Conservation (phyloP, 2,113 vertebrate genomes). For the Chloebia gouldiae region DNA sequence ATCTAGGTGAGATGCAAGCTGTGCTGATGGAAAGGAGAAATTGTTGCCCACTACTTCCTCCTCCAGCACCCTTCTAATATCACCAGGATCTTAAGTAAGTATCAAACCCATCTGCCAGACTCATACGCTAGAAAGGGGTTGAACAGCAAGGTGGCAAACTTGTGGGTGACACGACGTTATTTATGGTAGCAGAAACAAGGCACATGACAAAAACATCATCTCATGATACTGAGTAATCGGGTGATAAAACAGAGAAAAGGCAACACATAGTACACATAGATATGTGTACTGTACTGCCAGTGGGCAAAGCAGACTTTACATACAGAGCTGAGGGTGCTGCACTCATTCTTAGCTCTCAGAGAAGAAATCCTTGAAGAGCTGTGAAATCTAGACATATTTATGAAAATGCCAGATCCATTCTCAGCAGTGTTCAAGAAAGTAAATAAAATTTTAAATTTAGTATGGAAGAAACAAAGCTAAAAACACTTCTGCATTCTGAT, state of each 20-base stretch:
- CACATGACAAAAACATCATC: neutral
- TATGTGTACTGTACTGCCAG: neutral
- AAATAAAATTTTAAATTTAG: neutral
- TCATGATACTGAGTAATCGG: constrained; percentile 17
- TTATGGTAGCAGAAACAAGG: constrained; percentile 5
- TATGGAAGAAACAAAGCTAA: neutral
- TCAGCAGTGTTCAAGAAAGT: neutral
- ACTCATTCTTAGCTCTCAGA: neutral
- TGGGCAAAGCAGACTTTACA: neutral
- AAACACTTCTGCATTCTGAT: neutral
- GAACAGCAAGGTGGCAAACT: constrained; percentile 11
- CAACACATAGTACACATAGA: neutral
- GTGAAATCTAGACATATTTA: neutral
- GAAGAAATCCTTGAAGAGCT: neutral
- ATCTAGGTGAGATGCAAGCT: neutral
- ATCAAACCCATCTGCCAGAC: neutral
- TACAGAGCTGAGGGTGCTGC: neutral
- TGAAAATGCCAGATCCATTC: neutral
- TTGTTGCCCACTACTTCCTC: neutral
- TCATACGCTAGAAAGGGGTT: neutral
- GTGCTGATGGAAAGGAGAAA: neutral
- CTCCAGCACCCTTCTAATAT: neutral
- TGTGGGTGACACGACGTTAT: neutral
- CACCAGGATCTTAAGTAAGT: neutral
- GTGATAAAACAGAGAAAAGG: neutral